phyloP scores from a whole-genome alignment of 2,888 invertebrate genomes.

The Tethea ocularis region DNA sequence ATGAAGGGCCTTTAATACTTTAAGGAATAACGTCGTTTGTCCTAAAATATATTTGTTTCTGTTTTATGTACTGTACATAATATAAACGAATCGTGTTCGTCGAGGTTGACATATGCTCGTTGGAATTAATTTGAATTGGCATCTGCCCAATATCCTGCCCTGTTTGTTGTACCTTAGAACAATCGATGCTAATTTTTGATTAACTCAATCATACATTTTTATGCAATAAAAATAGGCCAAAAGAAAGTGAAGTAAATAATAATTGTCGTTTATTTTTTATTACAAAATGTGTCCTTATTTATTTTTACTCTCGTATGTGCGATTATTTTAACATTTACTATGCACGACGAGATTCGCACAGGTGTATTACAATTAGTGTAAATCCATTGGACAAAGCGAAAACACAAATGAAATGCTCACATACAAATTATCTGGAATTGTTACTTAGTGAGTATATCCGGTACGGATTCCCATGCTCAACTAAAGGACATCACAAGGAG shows the following conservation, averaged over 20 bases:
- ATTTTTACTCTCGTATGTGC: not conserved
- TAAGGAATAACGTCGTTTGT: not conserved
- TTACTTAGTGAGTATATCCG: conserved; percentile 1
- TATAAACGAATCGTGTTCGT: no score
- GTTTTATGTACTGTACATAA: no score
- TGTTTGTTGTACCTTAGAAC: no score
- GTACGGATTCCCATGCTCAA: conserved; percentile 42
- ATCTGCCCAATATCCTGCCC: no score
- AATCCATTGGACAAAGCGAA: conserved; percentile 1
- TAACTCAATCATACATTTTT: no score
- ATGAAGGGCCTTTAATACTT: not conserved
- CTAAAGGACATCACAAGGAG: conserved; percentile 42
- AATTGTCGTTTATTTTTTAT: no score
- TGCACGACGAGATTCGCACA: not conserved
- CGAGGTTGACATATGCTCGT: no score
- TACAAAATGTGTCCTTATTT: not conserved
- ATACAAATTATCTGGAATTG: conserved; percentile 5
- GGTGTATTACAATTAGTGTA: not conserved
- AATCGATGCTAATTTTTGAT: no score
- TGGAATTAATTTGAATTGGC: no score
- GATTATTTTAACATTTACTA: not conserved
- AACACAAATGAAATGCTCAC: not conserved
- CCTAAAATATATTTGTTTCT: not conserved
- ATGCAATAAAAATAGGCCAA: not conserved
- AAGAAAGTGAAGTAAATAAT: not conserved